Percentiles rank a stretch among this genome's conserved stretches.
Evolutionary conservation across 2,113 vertebrate genomes (phyloP).

Genomic region (Mellivora capensis): DNA sequence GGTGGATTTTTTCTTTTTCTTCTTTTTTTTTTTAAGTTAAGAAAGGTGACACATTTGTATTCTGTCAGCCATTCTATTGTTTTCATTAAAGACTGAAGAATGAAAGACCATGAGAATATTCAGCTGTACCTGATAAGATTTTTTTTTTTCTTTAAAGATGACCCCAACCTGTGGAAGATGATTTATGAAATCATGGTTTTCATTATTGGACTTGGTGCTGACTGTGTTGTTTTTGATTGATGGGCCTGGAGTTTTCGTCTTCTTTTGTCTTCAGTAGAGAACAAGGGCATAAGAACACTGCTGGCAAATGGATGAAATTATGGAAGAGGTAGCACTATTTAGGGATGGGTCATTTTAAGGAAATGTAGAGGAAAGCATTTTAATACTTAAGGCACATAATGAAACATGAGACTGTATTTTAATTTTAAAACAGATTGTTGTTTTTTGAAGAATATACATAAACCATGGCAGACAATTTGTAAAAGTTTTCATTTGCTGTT

Average conservation of each 20-base stretch:
- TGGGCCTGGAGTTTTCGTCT: conserved; percentile 74
- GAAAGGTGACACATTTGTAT: conserved; percentile 80
- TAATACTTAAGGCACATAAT: not conserved
- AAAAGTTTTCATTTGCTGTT: conserved; percentile 1
- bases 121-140: conserved; percentile 80
- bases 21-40: conserved; percentile 65
- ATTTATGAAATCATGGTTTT: conserved; percentile 88
- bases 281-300: conserved; percentile 78
- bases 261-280: conserved; percentile 67
- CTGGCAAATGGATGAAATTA: conserved; percentile 70
- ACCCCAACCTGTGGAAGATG: conserved; percentile 81
- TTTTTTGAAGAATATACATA: conserved; percentile 23
- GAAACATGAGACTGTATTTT: not conserved
- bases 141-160: conserved; percentile 79
- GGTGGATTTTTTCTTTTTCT: not conserved
- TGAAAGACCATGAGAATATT: conserved; percentile 80
- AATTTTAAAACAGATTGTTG: not conserved
- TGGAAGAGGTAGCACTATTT: conserved; percentile 63
- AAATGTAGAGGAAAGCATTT: conserved; percentile 15
- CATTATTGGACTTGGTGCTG: conserved; percentile 85
- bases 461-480: conserved; percentile 15
- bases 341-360: conserved; percentile 20
- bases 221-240: conserved; percentile 86
- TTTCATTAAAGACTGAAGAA: conserved; percentile 84
- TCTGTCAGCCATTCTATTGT: conserved; percentile 81